Percentiles rank a stretch among this genome's conserved stretches.
Conservation (phyloP, 1,140 invertebrate genomes). For the Polypedilum pembai region DNA sequence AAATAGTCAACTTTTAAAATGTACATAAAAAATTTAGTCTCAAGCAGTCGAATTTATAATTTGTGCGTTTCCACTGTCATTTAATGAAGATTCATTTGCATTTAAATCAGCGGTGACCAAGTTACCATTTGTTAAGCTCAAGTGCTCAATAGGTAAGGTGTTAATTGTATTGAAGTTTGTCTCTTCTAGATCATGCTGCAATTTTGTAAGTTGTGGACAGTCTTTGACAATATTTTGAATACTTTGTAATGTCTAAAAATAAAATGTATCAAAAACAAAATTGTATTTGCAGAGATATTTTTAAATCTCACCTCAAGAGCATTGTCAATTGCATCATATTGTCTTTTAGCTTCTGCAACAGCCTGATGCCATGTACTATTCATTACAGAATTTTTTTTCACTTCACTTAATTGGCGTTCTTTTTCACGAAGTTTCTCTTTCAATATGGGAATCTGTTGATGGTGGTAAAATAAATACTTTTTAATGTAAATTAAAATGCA, state of each 20-base stretch:
- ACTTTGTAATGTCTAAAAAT: conserved; percentile 42
- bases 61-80: conserved; percentile 16
- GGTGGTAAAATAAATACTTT: conserved; percentile 24
- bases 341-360: conserved; percentile 42
- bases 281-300: too few species aligned
- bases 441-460: conserved; percentile 35
- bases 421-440: conserved; percentile 41
- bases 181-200: conserved; percentile 45
- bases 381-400: conserved; percentile 38
- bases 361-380: conserved; percentile 41
- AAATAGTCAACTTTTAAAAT: background rate
- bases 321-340: conserved; percentile 45
- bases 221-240: conserved; percentile 44
- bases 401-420: conserved; percentile 41
- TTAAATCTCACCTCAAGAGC: conserved; percentile 44
- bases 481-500: background rate
- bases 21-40: background rate
- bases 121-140: background rate
- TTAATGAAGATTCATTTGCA: conserved; percentile 18
- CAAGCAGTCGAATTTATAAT: conserved; percentile 25
- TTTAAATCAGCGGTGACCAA: conserved; percentile 23
- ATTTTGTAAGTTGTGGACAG: conserved; percentile 41
- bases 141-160: conserved; percentile 31
- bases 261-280: conserved; percentile 11
- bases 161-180: conserved; percentile 43